Base-by-base conservation (phyloP, 2,113 vertebrate genomes). In the Lophotis ruficrista region DNA sequence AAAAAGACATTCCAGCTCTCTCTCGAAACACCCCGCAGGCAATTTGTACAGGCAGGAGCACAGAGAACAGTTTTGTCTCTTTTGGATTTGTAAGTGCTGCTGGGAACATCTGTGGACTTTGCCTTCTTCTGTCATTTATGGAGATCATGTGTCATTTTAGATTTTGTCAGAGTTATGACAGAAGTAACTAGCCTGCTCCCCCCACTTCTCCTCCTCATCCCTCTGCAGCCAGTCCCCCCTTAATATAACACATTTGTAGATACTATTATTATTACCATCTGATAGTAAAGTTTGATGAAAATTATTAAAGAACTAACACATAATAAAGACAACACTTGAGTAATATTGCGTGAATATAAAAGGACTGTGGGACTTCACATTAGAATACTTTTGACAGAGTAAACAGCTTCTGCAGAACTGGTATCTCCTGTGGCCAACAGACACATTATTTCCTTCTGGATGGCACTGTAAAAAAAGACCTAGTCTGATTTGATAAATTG, bases 51-150 rank as follows among this genome's bases (percentile, higher is more conserved):
- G 91, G 87, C 92, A 91, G 61, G 56, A 95, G 57, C 60, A 92
- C 72, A 97, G 80, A 87, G 92, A 92, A 83, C 82, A 93, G 89
- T 93, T 96, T 95, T 91, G 89, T 94, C 94, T 95, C 90, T 83
- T 96, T 83, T 82, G 83, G 80, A 92, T 90, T 94, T 96, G 41
- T 86, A 83, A 86, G 35, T 56, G 20, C 72, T 93, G 72, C 86
- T 95, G 90, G 88, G 92, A 95, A 96, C 89, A 89, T 94, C 93
- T 93, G 94, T 43, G 86, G 90, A 66, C 71, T 94, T 90, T 76
- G 77, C 35, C 61, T 66, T 73, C 87, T 94, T 86, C 92, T 87
- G 90, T 90, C 93, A 71, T 77, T 92, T 71, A 83, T 38, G 62
- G 83, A 90, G 64, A 96, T 43, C 89, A 70, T 75, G 56, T 93